Percentiles rank a stretch among this genome's conserved stretches.
Conservation (phyloP, 2,113 vertebrate genomes). For the Sebastes schlegelii region DNA sequence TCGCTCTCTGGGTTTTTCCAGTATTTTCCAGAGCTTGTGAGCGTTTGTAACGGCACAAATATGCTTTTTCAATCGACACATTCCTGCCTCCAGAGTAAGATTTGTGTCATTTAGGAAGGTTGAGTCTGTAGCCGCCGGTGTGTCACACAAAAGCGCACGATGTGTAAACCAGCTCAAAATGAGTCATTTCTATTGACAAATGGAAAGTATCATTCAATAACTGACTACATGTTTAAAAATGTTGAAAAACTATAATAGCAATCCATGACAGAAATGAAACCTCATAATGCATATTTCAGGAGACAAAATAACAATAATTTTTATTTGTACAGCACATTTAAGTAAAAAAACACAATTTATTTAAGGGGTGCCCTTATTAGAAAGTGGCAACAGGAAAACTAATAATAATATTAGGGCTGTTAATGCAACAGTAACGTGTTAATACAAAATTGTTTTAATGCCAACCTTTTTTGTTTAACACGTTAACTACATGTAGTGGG, state of each 20-base stretch:
- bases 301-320: no score
- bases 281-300: neutral
- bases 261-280: neutral
- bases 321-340: no score
- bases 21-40: constrained; percentile 67
- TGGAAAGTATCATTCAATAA: constrained; percentile 33
- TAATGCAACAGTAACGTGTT: no score
- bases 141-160: constrained; percentile 35
- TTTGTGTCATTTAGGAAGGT: constrained; percentile 48
- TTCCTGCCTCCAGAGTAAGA: constrained; percentile 47
- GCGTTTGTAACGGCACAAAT: constrained; percentile 58
- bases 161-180: constrained; percentile 24
- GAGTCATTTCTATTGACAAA: constrained; percentile 12
- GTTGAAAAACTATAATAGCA: neutral
- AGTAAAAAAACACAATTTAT: no score
- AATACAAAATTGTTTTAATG: no score
- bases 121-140: constrained; percentile 29
- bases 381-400: neutral
- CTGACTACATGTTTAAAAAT: constrained; percentile 8
- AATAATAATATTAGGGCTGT: neutral
- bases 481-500: no score
- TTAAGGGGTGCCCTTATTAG: neutral
- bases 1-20: constrained; percentile 47
- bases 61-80: constrained; percentile 43
- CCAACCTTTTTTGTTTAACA: no score